These are phyloP conservation scores for Petrolisthes cinctipes DNA, from an alignment of 2,888 invertebrate species.

Conservation along the genomic window DNA sequence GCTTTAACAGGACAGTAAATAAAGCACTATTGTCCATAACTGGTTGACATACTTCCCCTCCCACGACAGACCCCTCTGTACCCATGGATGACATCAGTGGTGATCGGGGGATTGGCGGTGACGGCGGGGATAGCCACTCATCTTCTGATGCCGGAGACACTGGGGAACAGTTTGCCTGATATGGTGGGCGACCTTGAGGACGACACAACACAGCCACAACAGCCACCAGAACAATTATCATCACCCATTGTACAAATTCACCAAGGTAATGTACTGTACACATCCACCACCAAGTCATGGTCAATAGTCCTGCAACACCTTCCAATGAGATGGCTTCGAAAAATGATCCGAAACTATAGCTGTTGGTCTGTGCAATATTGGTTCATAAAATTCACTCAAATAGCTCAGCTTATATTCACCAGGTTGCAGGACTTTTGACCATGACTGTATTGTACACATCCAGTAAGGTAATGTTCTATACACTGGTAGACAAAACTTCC, in stretches of 20 bases:
- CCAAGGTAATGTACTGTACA: background rate
- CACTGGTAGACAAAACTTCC: too few relatives aligned
- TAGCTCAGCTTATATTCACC: too few relatives aligned
- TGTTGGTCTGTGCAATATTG: too few relatives aligned
- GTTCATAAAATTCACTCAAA: too few relatives aligned
- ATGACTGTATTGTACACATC: too few relatives aligned
- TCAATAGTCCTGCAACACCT: background rate
- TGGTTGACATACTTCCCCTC: too few relatives aligned
- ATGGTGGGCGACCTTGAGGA: background rate
- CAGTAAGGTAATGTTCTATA: too few relatives aligned
- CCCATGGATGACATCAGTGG: constrained; percentile 12
- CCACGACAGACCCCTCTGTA: background rate
- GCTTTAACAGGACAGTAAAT: too few relatives aligned
- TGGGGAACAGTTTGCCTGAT: background rate
- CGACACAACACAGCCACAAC: background rate
- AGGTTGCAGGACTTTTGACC: too few relatives aligned
- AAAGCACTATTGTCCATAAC: too few relatives aligned
- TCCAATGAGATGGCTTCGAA: too few relatives aligned
- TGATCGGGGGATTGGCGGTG: background rate
- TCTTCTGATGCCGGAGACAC: background rate
- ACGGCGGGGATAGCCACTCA: background rate
- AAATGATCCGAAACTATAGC: too few relatives aligned
- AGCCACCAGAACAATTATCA: background rate
- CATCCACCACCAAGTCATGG: background rate
- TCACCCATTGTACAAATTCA: background rate